A percentile compares a stretch with the other conserved stretches of the same genome.
phyloP scores from a whole-genome alignment of 2,888 invertebrate genomes.

The Cerceris ruficornis region DNA sequence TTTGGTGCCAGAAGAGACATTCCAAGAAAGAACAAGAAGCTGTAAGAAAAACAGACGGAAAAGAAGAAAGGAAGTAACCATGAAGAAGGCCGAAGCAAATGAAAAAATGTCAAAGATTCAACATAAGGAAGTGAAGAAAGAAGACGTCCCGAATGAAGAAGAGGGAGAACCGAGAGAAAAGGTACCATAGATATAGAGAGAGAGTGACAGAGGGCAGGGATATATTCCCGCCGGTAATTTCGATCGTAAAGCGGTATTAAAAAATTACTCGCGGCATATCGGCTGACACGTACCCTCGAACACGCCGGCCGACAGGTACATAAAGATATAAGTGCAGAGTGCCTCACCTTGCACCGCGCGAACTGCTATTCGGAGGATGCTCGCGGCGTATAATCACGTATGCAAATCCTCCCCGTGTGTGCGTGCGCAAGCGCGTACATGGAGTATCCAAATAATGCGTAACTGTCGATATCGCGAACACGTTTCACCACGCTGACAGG shows the following conservation, averaged over 20 bases:
- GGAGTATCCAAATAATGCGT: constrained; percentile 59
- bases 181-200: too few species aligned
- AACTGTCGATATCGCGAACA: constrained; percentile 66
- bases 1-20: too few species aligned
- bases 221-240: not conserved
- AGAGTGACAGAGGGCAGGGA: not conserved
- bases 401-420: constrained; percentile 56
- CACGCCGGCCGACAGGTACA: constrained; percentile 55
- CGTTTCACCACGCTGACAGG: constrained; percentile 55
- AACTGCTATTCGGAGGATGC: constrained; percentile 54
- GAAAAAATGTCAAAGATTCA: too few species aligned
- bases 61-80: too few species aligned
- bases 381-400: constrained; percentile 62
- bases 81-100: too few species aligned
- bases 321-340: constrained; percentile 60
- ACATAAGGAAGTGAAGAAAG: not conserved
- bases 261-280: constrained; percentile 42
- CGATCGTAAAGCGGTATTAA: constrained; percentile 48
- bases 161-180: too few species aligned
- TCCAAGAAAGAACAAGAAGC: too few species aligned
- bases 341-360: constrained; percentile 51
- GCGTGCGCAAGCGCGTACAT: constrained; percentile 18
- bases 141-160: too few species aligned
- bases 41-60: too few species aligned
- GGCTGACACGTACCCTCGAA: constrained; percentile 43